Conservation (phyloP, 1,140 invertebrate genomes). For the Nasonia vitripennis region DNA sequence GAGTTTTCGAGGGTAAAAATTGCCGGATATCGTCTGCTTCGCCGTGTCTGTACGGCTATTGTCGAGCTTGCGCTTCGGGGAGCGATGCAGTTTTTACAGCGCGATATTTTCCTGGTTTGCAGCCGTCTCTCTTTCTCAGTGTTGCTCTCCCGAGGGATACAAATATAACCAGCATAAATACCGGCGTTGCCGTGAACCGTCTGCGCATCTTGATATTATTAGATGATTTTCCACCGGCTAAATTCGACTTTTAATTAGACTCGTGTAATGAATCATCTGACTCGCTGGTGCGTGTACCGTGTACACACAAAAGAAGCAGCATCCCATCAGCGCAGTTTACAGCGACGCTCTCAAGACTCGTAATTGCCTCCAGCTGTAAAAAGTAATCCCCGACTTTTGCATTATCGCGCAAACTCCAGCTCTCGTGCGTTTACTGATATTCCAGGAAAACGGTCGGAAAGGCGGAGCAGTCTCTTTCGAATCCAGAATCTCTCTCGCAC, state of each 20-base stretch:
- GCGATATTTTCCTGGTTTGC: not conserved
- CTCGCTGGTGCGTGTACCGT: no score
- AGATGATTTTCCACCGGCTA: not conserved
- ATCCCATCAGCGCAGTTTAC: no score
- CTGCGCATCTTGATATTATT: slow-evolving; percentile 25
- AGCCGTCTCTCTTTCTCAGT: not conserved
- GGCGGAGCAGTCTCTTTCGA: not conserved
- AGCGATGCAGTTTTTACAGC: not conserved
- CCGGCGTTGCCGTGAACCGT: not conserved
- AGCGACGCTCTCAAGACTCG: no score
- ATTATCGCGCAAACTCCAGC: not conserved
- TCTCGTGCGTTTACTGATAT: not conserved
- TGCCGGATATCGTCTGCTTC: not conserved
- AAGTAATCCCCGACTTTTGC: not conserved
- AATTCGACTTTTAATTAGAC: not conserved
- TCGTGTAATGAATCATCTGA: no score
- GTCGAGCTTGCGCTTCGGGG: not conserved
- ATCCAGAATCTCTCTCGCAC: slow-evolving; percentile 32
- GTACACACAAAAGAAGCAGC: no score
- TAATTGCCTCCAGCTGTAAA: not conserved
- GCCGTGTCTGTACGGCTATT: not conserved
- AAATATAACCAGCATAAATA: slow-evolving; percentile 16
- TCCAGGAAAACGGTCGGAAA: slow-evolving; percentile 38
- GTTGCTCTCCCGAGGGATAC: not conserved
- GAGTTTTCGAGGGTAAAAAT: not conserved